Percentiles rank a stretch among this genome's conserved stretches.
phyloP scores from a whole-genome alignment of 2,888 invertebrate species.

The Pardosa pseudoannulata region DNA sequence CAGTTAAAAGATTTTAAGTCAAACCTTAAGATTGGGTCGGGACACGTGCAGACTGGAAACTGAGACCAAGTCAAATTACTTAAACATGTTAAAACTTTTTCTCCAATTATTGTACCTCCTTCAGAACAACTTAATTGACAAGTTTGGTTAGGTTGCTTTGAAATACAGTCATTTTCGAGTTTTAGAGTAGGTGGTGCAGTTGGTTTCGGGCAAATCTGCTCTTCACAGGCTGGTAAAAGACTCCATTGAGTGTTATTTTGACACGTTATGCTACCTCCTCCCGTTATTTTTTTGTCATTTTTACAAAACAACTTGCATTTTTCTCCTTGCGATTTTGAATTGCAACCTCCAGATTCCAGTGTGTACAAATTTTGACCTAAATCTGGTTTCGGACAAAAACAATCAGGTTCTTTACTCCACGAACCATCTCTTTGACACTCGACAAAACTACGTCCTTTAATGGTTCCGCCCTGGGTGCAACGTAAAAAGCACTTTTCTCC shows the following conservation, averaged over 20 bases:
- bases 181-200: not conserved
- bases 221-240: constrained; percentile 4
- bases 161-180: not conserved
- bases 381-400: constrained; percentile 11
- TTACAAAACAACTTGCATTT: not conserved
- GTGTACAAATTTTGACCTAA: not conserved
- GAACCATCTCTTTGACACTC: not conserved
- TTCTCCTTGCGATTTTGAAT: not conserved
- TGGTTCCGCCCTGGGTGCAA: not conserved
- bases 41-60: constrained; percentile 23
- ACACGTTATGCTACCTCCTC: not conserved
- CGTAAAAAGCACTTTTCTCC: not conserved
- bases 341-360: not conserved
- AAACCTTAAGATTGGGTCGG: not conserved
- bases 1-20: not conserved
- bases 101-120: not conserved
- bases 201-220: not conserved
- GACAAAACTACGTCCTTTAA: not conserved
- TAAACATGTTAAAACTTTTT: not conserved
- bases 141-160: not conserved
- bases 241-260: constrained; percentile 18
- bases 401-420: constrained; percentile 1
- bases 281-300: not conserved
- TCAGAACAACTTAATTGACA: constrained; percentile 14
- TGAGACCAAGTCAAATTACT: not conserved